Base-by-base conservation (phyloP, 2,113 vertebrate species). In the Tor tambroides region DNA sequence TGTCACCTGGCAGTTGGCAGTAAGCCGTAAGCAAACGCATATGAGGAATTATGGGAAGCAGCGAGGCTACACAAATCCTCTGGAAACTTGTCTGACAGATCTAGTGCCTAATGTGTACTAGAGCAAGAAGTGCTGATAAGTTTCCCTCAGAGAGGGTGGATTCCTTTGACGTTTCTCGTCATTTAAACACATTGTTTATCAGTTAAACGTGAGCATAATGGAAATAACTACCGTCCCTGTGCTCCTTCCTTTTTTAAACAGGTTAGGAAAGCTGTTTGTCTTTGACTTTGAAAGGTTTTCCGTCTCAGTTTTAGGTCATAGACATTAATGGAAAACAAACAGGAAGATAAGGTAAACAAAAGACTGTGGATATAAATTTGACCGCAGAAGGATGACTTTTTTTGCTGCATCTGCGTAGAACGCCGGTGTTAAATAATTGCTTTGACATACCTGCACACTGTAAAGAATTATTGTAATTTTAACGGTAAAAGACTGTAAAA, bases 151-250 rank as follows among this genome's bases (percentile, higher is more conserved):
- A 93, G 88, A 92, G 92, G 5, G 88, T 87, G 90, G 87, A 93
- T 91, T 89, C 54, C 49, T 77, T 35, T 83, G 35, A 41, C 15
- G 54, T n/a, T 14, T 63, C 74, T 89, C 92, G 90, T 91, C 89
- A 92, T 93, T 94, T 91, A 92, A 94, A 93, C 87, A 49, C 86
- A 89, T 90, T 93, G 92, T 93, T 95, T 95, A 95, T 54, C 92
- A 77, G 90, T 82, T 86, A 61, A 87, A 90, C 87, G 86, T 67
- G 82, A 91, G 87, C 83, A 32, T 63, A 89, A 88, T 82, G 4
- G 81, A 63, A 92, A 69, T 88, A 88, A 80, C 80, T 84, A 61
- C 75, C 17, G 2, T 28, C 46, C 67, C 61, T 35, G 56, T 74
- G 15, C 76, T 26, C 1, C 2, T 69, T 59, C 74, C 19, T 61